phyloP scores from a whole-genome alignment of 2,797 vertebrate species.

The Periophthalmus magnuspinnatus region DNA sequence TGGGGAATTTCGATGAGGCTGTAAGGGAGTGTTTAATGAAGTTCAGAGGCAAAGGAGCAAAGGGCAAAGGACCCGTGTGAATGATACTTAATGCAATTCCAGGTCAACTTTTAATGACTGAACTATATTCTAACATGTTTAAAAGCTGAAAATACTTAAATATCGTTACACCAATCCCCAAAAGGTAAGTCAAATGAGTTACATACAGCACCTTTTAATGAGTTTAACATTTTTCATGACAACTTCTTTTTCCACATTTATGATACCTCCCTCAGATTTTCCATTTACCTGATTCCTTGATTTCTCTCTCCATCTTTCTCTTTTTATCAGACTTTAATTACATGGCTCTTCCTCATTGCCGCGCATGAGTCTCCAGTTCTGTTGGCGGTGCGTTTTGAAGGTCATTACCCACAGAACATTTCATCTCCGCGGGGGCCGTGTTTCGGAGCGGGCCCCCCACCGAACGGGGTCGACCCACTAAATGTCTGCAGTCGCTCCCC shows the following conservation, averaged over 20 bases:
- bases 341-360: not conserved
- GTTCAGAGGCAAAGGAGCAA: no score
- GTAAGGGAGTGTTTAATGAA: no score
- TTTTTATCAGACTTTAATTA: slow-evolving; percentile 14
- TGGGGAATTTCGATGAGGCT: no score
- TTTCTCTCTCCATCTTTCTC: not conserved
- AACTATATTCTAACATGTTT: not conserved
- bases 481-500: slow-evolving; percentile 2
- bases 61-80: no score
- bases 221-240: not conserved
- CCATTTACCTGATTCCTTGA: not conserved
- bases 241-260: not conserved
- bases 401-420: slow-evolving; percentile 41
- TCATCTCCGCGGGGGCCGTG: slow-evolving; percentile 29
- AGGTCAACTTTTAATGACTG: no score
- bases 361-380: not conserved
- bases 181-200: not conserved
- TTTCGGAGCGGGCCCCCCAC: slow-evolving; percentile 24
- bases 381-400: slow-evolving; percentile 30
- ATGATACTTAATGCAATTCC: no score
- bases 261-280: not conserved
- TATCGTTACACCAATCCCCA: no score
- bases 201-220: not conserved
- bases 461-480: slow-evolving; percentile 15
- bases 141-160: no score